Percentiles rank a stretch among this genome's conserved stretches.
phyloP scores from a whole-genome alignment of 2,113 vertebrate species.

The Chamaetylas fuelleborni region DNA sequence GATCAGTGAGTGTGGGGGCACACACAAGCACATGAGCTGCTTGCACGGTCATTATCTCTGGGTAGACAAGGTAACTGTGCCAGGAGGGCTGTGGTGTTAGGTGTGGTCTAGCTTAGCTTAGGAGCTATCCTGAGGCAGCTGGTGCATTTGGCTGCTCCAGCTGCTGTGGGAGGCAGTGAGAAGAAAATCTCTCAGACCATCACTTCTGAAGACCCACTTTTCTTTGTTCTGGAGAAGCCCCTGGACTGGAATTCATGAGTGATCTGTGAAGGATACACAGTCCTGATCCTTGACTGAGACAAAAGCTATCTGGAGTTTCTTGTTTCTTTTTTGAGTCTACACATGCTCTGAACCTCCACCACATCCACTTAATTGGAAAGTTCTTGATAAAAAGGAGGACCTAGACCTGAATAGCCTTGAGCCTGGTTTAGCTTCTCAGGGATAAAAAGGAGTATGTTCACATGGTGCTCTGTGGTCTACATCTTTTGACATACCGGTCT shows the following conservation, averaged over 20 bases:
- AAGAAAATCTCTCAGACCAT: neutral
- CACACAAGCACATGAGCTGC: neutral
- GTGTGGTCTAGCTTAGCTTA: neutral
- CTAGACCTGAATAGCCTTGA: neutral
- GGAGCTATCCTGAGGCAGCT: neutral
- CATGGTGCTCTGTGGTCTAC: neutral
- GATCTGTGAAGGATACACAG: neutral
- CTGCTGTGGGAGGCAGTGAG: neutral
- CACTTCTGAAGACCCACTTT: neutral
- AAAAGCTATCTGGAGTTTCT: neutral
- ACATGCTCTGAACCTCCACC: neutral
- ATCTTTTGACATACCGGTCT: neutral
- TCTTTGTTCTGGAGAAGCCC: neutral
- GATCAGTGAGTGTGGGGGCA: neutral
- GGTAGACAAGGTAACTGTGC: neutral
- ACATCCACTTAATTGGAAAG: neutral
- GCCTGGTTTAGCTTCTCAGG: neutral
- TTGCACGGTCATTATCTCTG: neutral
- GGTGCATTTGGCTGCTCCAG: neutral
- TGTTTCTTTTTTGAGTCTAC: neutral
- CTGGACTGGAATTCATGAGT: neutral
- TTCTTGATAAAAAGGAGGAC: neutral
- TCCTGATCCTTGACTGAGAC: neutral
- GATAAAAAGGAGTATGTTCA: neutral
- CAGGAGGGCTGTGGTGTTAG: neutral